Conservation (phyloP, 2,113 vertebrate species). For the Corythornis vintsioides region DNA sequence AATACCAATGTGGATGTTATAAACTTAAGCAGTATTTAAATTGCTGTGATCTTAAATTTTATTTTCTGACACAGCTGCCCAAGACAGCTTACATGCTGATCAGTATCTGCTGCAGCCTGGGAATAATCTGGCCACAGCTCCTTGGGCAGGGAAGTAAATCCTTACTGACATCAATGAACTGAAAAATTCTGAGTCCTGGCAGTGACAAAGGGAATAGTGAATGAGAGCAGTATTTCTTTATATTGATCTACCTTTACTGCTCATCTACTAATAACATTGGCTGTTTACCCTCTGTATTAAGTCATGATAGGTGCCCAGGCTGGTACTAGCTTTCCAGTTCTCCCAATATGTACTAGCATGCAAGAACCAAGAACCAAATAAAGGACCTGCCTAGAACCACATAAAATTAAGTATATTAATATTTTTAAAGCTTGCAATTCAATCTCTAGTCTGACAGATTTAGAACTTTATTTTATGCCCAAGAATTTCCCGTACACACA, state of each 20-base stretch:
- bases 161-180: conserved; percentile 61
- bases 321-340: background rate
- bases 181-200: conserved; percentile 60
- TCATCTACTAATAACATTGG: conserved; percentile 45
- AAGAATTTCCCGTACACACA: background rate
- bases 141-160: conserved; percentile 55
- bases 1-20: background rate
- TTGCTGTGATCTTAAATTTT: conserved; percentile 40
- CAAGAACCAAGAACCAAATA: background rate
- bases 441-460: background rate
- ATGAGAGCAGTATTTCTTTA: conserved; percentile 63
- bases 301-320: background rate
- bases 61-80: conserved; percentile 26
- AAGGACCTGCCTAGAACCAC: background rate
- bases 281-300: conserved; percentile 41
- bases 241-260: conserved; percentile 56
- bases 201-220: conserved; percentile 65
- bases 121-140: conserved; percentile 50
- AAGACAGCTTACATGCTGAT: conserved; percentile 32
- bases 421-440: background rate
- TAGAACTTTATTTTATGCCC: background rate
- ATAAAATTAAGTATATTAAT: background rate
- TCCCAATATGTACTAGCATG: background rate
- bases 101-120: conserved; percentile 37
- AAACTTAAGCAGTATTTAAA: background rate